Evolutionary conservation across 2,113 vertebrate genomes (phyloP).

Genomic region (Tachycineta bicolor): DNA sequence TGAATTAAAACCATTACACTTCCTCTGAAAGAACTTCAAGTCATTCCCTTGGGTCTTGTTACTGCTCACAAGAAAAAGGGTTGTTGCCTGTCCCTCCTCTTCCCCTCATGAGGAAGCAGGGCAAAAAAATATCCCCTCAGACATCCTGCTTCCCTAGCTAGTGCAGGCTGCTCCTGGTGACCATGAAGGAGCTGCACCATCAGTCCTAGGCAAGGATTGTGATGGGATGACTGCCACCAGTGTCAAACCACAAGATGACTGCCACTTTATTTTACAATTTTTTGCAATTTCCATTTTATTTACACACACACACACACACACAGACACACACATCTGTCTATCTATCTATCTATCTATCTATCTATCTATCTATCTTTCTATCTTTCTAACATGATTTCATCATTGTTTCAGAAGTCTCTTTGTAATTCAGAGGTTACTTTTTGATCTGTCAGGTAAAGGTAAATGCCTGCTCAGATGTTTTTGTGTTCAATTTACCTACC

Average conservation of each 20-base stretch:
- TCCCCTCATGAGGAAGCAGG: neutral
- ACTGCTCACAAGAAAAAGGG: neutral
- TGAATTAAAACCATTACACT: too few species aligned
- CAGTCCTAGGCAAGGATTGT: neutral
- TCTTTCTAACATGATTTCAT: neutral
- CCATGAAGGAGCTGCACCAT: accelerated
- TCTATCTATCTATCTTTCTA: neutral
- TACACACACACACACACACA: too few species aligned
- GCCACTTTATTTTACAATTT: neutral
- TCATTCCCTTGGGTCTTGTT: neutral
- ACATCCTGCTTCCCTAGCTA: neutral
- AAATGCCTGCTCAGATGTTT: neutral
- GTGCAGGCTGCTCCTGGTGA: neutral
- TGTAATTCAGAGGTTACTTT: neutral
- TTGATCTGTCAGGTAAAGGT: neutral
- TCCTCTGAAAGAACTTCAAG: neutral
- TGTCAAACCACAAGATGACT: neutral
- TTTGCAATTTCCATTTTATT: neutral
- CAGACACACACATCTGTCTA: neutral
- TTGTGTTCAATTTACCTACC: neutral
- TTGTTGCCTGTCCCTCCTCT: neutral
- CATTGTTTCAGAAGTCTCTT: neutral
- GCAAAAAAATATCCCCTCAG: neutral
- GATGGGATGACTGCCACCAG: neutral
- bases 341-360: neutral